Base-by-base conservation (phyloP, 1,140 invertebrate genomes). In the Scaptomyza graminum region DNA sequence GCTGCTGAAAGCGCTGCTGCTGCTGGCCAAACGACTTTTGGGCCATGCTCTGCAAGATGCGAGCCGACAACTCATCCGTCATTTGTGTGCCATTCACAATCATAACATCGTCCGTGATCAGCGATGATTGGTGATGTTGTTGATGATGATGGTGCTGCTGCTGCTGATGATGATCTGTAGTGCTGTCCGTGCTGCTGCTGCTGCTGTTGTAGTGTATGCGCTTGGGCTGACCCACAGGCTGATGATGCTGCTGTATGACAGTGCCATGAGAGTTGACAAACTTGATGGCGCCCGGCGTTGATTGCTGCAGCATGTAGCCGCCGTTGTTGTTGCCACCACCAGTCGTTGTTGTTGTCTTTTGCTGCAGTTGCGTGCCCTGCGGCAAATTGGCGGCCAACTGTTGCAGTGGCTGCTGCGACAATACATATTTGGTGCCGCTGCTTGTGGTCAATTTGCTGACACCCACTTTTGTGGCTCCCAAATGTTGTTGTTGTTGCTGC, bases 11-110 rank as follows among this genome's bases (percentile, higher is more conserved):
- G 18, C 92, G 92, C 16, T 93, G 92, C 47, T 91, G 91, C 5
- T 92, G 90, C 12, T 91, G 92, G 3, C 85, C 64, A 16, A 83
- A 71, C 0, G 84, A 90, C 54, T 93, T 91, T 65, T 90, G 90
- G 5, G 91, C 82, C 82, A 90, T 90, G 62, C 91, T 91, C 50
- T 92, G 91, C 16, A 92, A 61, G 15, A 91, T 92, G 34, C 81
- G 78, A 5, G 90, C 91, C 34, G 83, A 92, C 11, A 90, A 46
- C 72, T 91, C 91, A 43, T 92, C 90, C 13, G 91, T 92, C 82
- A 92, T 91, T 50, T 92, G 85, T 7, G 91, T 91, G 49, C 90
- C 91, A 66, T 92, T 91, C 12, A 91, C 90, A 60, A 91, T 88
- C 77, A 92, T 79, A 6, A 91, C 79, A 57, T 92, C 88, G 52